Evolutionary conservation across 2,113 vertebrate species (phyloP).

Genomic region (Phalacrocorax carbo): DNA sequence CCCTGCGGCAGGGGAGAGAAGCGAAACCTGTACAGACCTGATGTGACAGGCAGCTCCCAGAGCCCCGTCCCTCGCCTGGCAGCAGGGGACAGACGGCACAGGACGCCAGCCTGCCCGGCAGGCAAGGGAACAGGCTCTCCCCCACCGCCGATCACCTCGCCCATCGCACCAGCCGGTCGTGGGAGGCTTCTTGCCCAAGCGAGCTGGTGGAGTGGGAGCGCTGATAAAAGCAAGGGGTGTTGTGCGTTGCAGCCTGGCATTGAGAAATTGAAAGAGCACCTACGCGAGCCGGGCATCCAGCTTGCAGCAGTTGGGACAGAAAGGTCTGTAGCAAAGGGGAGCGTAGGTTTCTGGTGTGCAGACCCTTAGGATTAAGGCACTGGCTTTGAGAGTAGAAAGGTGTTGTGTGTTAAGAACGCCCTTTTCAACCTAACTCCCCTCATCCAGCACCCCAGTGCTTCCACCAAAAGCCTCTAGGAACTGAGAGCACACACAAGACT

Average conservation of each 20-base stretch:
- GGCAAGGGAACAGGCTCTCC: not conserved
- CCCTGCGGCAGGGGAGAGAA: not conserved
- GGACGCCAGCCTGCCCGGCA: accelerated
- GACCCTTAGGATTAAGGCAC: not conserved
- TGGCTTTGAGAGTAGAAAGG: accelerated
- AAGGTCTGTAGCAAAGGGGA: accelerated
- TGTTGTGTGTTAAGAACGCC: accelerated
- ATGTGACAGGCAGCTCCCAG: accelerated
- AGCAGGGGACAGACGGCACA: accelerated
- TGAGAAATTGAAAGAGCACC: not conserved
- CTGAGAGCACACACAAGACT: accelerated
- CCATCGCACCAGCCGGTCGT: accelerated
- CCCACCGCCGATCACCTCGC: accelerated
- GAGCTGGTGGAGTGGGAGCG: not conserved
- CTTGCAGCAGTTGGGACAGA: accelerated
- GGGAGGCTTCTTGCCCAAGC: not conserved
- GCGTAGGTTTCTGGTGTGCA: accelerated
- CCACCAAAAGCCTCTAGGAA: not conserved
- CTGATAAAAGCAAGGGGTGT: not conserved
- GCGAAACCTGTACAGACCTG: accelerated
- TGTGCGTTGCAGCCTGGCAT: not conserved
- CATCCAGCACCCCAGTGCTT: no score
- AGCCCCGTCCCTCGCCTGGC: accelerated
- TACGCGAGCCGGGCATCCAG: accelerated
- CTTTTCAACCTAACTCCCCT: not conserved